These are phyloP conservation scores for Apogon talboti DNA, from an alignment of 2,797 vertebrate species.

Conservation along the genomic window DNA sequence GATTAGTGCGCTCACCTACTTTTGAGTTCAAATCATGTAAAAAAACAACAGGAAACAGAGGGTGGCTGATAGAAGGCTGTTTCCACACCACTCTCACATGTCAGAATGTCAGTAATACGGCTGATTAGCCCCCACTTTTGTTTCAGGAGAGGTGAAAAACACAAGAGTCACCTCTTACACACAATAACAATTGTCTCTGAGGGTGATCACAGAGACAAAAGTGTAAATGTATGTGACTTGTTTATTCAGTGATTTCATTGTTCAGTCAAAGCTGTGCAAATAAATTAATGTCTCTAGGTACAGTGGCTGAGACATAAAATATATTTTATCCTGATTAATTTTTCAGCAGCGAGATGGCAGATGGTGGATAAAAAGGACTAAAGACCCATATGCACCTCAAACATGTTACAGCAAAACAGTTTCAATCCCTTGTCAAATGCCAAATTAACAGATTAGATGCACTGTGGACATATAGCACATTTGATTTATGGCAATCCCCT, in stretches of 20 bases:
- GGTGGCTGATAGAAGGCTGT: constrained; percentile 75
- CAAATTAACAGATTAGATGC: constrained; percentile 6
- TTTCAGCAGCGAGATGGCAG: neutral
- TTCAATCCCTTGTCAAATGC: constrained; percentile 7
- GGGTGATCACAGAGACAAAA: constrained; percentile 39
- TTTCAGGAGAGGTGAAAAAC: constrained; percentile 67
- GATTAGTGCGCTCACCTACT: constrained; percentile 66
- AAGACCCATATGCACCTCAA: neutral
- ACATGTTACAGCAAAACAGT: constrained; percentile 12
- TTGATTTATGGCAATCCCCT: constrained; percentile 9
- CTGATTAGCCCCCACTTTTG: constrained; percentile 69
- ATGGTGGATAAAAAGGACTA: neutral
- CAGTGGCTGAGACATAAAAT: constrained; percentile 1
- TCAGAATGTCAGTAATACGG: constrained; percentile 70
- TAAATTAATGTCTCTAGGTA: constrained; percentile 1
- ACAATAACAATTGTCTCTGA: constrained; percentile 45
- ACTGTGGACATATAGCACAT: constrained; percentile 1
- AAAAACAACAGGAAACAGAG: constrained; percentile 85
- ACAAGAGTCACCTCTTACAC: constrained; percentile 45
- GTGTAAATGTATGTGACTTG: constrained; percentile 33
- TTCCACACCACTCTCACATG: constrained; percentile 79
- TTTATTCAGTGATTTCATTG: constrained; percentile 33
- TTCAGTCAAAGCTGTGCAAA: constrained; percentile 18
- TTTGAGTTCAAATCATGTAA: constrained; percentile 63
- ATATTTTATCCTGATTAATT: neutral